These are phyloP conservation scores for Caenorhabditis drosophilae DNA, from an alignment of 2,888 invertebrate species.

Conservation along the genomic window DNA sequence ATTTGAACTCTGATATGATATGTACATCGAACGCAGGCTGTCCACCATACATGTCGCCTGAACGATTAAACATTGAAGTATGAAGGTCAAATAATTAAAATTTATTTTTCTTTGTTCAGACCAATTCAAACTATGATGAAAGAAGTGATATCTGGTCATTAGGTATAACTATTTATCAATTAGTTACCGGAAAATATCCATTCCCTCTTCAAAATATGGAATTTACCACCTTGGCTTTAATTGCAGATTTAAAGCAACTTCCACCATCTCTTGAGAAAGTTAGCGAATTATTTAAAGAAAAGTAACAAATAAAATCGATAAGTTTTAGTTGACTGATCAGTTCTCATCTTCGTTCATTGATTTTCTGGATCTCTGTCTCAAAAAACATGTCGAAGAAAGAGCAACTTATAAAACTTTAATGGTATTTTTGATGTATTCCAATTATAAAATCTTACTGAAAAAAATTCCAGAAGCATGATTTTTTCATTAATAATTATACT, in stretches of 20 bases:
- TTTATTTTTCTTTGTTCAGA: slow-evolving; percentile 11
- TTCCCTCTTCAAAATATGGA: slow-evolving; percentile 35
- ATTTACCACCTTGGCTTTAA: slow-evolving; percentile 27
- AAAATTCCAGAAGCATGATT: slow-evolving; percentile 32
- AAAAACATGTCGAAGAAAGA: slow-evolving; percentile 55
- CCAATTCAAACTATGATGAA: slow-evolving; percentile 82
- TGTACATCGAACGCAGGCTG: slow-evolving; percentile 81
- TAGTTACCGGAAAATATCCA: slow-evolving; percentile 82
- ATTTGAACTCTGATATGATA: slow-evolving; percentile 84
- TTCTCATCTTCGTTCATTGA: slow-evolving; percentile 55
- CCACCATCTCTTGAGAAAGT: slow-evolving; percentile 26
- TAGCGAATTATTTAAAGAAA: neutral
- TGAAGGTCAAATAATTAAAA: neutral
- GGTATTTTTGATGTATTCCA: no score
- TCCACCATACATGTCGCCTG: slow-evolving; percentile 95
- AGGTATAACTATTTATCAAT: slow-evolving; percentile 82
- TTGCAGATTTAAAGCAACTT: slow-evolving; percentile 23
- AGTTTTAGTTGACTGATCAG: slow-evolving; percentile 19
- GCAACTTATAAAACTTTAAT: slow-evolving; percentile 61
- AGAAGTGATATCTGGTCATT: slow-evolving; percentile 98
- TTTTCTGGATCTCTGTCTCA: slow-evolving; percentile 59
- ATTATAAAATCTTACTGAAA: no score
- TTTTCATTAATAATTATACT: slow-evolving; percentile 20
- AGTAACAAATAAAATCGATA: neutral
- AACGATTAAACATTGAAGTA: slow-evolving; percentile 42